Conservation (phyloP, 2,113 vertebrate species). For the Typhlomys cinereus region DNA sequence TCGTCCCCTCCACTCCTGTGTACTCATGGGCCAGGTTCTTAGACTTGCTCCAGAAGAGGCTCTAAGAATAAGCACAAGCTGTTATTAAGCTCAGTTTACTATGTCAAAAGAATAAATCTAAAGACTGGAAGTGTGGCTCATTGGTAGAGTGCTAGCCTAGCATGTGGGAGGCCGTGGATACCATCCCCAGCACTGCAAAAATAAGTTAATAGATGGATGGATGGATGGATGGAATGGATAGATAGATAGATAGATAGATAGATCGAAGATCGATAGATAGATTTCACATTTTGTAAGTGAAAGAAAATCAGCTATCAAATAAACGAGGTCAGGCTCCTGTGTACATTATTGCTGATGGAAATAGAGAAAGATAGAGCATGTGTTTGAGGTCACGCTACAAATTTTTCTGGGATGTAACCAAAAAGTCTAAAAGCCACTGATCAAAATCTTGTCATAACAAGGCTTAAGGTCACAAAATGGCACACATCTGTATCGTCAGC, state of each 20-base stretch:
- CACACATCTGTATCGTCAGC: not conserved
- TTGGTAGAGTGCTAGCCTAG: not conserved
- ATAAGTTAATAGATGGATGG: not conserved
- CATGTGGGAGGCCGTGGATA: not conserved
- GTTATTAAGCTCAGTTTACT: not conserved
- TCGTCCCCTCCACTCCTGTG: conserved; percentile 76
- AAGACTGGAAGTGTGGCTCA: not conserved
- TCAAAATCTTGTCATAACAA: not conserved
- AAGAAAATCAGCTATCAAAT: not conserved
- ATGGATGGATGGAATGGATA: not conserved
- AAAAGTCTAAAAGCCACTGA: not conserved
- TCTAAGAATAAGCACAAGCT: conserved; percentile 80
- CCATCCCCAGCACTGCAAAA: not conserved
- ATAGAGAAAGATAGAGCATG: no score
- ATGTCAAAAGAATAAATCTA: not conserved
- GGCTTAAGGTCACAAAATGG: not conserved
- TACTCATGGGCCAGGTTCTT: conserved; percentile 83
- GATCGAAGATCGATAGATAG: not conserved
- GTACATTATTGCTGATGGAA: not conserved
- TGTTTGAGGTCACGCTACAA: not conserved
- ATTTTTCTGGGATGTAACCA: not conserved
- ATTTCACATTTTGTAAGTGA: not conserved
- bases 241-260: not conserved
- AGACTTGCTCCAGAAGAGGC: conserved; percentile 93
- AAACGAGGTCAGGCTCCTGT: fast-evolving